Evolutionary conservation across 1,140 invertebrate species (phyloP).

Genomic region (Matsumurasca onukii): DNA sequence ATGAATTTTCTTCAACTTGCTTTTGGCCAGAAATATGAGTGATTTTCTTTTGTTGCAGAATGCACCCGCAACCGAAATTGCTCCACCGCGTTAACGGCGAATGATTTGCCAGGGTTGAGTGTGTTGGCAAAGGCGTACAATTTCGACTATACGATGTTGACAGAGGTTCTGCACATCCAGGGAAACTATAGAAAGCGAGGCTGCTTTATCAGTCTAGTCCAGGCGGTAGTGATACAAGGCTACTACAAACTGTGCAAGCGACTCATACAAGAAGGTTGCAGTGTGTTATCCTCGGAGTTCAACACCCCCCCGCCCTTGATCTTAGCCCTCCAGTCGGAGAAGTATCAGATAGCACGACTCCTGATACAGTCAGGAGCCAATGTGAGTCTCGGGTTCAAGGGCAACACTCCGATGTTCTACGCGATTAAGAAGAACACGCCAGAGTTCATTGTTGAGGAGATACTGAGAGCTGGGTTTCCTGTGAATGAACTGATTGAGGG

Average conservation of each 20-base stretch:
- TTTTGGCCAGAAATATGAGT: too few species aligned
- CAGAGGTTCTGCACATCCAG: background rate
- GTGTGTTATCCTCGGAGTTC: background rate
- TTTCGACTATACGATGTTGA: background rate
- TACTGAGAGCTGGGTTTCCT: background rate
- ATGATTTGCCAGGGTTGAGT: too few species aligned
- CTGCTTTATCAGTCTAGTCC: background rate
- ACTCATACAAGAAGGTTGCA: background rate
- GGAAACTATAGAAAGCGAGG: background rate
- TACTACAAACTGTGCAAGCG: slow-evolving; percentile 5
- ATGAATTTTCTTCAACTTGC: too few species aligned
- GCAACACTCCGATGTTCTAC: background rate
- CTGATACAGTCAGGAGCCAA: slow-evolving; percentile 2
- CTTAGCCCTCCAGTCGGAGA: background rate
- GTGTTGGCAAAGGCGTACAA: too few species aligned
- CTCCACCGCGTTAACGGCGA: too few species aligned
- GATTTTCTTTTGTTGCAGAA: too few species aligned
- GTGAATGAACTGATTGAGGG: background rate
- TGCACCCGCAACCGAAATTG: too few species aligned
- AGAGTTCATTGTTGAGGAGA: slow-evolving; percentile 3
- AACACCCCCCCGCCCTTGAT: background rate
- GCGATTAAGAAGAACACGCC: background rate
- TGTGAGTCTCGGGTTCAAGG: background rate
- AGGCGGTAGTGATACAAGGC: background rate
- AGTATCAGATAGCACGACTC: slow-evolving; percentile 10